These are phyloP conservation scores for Platycheirus rosarum DNA, from an alignment of 2,888 invertebrate species.

Conservation along the genomic window DNA sequence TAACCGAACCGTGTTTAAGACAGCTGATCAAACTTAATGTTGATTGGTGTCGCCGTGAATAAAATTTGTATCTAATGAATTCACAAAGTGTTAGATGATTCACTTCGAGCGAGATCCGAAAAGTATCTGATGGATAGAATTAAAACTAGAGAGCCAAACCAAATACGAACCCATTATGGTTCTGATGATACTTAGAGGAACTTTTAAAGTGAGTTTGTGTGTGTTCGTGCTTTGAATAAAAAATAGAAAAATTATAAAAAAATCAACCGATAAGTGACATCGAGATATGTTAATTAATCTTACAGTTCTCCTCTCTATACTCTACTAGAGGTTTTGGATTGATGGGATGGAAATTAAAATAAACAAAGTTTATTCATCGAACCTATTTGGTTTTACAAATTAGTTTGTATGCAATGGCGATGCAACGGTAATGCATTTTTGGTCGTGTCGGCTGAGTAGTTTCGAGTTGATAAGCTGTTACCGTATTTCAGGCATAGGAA, in stretches of 20 bases:
- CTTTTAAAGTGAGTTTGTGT: constrained; percentile 16
- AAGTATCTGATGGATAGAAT: constrained; percentile 5
- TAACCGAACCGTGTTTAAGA: constrained; percentile 3
- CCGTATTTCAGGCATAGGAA: constrained; percentile 14
- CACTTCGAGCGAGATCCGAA: neutral
- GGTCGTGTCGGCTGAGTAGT: constrained; percentile 15
- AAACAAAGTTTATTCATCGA: constrained; percentile 9
- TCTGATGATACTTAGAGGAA: constrained; percentile 34
- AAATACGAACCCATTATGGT: constrained; percentile 16
- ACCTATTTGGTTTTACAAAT: constrained; percentile 16
- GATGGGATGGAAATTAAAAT: constrained; percentile 18
- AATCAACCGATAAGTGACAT: constrained; percentile 39
- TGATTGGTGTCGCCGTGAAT: neutral
- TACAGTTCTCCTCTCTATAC: constrained; percentile 1
- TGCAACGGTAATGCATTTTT: constrained; percentile 27
- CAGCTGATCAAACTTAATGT: constrained; percentile 24
- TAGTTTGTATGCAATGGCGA: constrained; percentile 21
- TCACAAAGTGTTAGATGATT: constrained; percentile 18
- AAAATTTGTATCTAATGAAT: neutral
- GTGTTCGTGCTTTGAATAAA: constrained; percentile 63
- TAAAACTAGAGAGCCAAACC: neutral
- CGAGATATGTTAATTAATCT: constrained; percentile 63
- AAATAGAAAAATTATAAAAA: constrained; percentile 33
- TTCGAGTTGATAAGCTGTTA: constrained; percentile 27
- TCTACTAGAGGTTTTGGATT: neutral